These are phyloP conservation scores for Colossoma macropomum DNA, from an alignment of 2,113 vertebrate genomes.

Conservation along the genomic window DNA sequence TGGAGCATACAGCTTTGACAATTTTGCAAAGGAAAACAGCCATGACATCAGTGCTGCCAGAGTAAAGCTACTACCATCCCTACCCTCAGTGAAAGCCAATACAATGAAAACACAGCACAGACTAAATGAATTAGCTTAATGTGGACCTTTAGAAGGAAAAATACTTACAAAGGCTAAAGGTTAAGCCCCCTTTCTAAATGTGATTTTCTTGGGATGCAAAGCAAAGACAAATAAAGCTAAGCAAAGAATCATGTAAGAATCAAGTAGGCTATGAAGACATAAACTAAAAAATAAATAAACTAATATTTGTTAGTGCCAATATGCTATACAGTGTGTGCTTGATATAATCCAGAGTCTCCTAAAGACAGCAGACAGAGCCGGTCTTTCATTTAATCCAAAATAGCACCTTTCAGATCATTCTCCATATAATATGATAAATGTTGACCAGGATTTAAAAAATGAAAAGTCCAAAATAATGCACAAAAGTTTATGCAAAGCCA, in stretches of 20 bases:
- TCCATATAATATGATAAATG: not conserved
- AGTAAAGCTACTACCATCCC: not conserved
- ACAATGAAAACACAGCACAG: constrained; percentile 41
- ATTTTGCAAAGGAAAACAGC: not conserved
- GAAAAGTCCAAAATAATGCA: too few species aligned
- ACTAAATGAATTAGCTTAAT: constrained; percentile 28
- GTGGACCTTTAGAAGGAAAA: constrained; percentile 14
- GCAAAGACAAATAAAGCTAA: not conserved
- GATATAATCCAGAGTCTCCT: not conserved
- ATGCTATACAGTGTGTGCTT: not conserved
- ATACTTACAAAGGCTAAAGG: constrained; percentile 15
- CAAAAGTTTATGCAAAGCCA: not conserved
- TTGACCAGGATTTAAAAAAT: not conserved
- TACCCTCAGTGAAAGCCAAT: constrained; percentile 9
- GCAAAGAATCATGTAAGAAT: not conserved
- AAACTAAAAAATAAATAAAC: not conserved
- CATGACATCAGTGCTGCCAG: not conserved
- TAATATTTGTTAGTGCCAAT: not conserved
- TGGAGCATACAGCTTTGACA: not conserved
- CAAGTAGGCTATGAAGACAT: not conserved
- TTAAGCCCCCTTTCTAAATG: constrained; percentile 33
- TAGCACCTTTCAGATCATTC: not conserved
- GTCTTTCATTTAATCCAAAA: not conserved
- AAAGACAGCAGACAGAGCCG: not conserved
- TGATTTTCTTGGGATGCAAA: not conserved